Percentiles rank a stretch among this genome's conserved stretches.
Conservation (phyloP, 2,888 invertebrate genomes). For the Pachliopta kotzebuea region DNA sequence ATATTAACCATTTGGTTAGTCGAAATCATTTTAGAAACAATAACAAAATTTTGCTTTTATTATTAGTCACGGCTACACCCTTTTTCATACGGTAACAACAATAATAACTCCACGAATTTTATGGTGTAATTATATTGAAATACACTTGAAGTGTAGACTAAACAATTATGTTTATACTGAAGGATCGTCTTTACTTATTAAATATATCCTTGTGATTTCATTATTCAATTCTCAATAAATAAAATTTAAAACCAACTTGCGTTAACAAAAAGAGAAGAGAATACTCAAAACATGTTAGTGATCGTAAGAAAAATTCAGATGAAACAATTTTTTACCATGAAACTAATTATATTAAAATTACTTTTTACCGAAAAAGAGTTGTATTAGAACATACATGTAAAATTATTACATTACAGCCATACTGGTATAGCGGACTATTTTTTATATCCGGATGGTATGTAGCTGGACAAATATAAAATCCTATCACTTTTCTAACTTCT, state of each 20-base stretch:
- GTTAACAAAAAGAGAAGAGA: not conserved
- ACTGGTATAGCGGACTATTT: no score
- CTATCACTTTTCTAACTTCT: no score
- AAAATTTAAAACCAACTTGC: not conserved
- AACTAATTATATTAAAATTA: no score
- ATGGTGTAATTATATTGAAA: conserved; percentile 1
- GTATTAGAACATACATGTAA: no score
- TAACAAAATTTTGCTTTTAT: conserved; percentile 16
- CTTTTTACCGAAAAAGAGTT: no score
- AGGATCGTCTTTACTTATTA: not conserved
- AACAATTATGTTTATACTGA: not conserved
- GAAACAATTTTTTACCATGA: no score
- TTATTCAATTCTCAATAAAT: no score
- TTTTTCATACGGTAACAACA: not conserved
- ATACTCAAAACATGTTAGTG: not conserved
- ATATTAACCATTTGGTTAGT: not conserved
- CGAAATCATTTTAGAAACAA: conserved; percentile 11
- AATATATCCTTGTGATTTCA: no score
- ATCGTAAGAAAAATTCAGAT: not conserved
- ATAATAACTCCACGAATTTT: not conserved
- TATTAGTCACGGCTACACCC: conserved; percentile 11
- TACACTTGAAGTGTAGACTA: not conserved
- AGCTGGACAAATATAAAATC: no score
- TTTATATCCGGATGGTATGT: no score
- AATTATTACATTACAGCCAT: no score